A percentile compares a stretch with the other conserved stretches of the same genome.
Conservation (phyloP, 2,888 invertebrate genomes). For the Melieria crassipennis region DNA sequence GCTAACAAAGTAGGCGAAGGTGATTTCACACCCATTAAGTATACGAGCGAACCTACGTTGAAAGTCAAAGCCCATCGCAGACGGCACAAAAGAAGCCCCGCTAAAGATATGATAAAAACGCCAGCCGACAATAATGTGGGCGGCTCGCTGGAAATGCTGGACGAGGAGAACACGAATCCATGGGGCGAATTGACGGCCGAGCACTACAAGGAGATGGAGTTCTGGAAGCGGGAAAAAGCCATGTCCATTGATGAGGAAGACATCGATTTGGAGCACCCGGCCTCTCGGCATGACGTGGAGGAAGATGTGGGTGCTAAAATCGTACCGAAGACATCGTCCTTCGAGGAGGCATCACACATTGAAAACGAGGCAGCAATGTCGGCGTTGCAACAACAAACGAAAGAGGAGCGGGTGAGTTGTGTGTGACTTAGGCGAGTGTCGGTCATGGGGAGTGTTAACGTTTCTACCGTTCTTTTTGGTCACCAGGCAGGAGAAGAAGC, state of each 20-base stretch:
- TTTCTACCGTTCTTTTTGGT: neutral
- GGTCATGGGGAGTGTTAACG: no score
- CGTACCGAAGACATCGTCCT: slow-evolving; percentile 59
- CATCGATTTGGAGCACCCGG: slow-evolving; percentile 48
- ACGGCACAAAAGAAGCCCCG: slow-evolving; percentile 62
- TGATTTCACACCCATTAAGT: slow-evolving; percentile 59
- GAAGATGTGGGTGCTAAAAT: slow-evolving; percentile 45
- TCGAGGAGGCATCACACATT: slow-evolving; percentile 62
- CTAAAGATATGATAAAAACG: slow-evolving; percentile 50
- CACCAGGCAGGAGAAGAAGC: slow-evolving; percentile 3
- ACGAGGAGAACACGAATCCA: slow-evolving; percentile 59
- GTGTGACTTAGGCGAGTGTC: neutral
- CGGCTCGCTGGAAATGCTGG: slow-evolving; percentile 57
- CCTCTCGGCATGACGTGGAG: slow-evolving; percentile 46
- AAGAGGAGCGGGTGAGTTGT: slow-evolving; percentile 53
- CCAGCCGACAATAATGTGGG: slow-evolving; percentile 42
- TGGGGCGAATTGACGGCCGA: slow-evolving; percentile 64
- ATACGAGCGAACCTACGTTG: slow-evolving; percentile 58
- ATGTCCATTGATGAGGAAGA: slow-evolving; percentile 63
- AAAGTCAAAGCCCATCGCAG: slow-evolving; percentile 58
- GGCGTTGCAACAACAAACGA: slow-evolving; percentile 47
- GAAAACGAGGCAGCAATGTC: slow-evolving; percentile 60
- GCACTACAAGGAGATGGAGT: slow-evolving; percentile 61
- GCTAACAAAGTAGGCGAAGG: slow-evolving; percentile 54
- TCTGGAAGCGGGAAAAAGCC: slow-evolving; percentile 63